A percentile compares a stretch with the other conserved stretches of the same genome.
phyloP scores from a whole-genome alignment of 2,113 vertebrate genomes.

The Nycticryphes semicollaris region DNA sequence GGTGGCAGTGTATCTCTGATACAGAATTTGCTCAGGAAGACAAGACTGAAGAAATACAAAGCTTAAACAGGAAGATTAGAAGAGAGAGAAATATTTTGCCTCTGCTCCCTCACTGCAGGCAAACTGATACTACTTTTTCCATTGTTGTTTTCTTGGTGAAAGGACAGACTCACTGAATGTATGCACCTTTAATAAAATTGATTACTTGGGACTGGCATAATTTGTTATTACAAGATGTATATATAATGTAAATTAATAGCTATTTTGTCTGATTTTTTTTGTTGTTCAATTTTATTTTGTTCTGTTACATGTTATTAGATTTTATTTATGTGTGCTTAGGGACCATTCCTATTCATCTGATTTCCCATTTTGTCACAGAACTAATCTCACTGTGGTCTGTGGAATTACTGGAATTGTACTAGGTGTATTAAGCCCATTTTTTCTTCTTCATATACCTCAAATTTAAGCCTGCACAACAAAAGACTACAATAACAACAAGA shows the following conservation, averaged over 20 bases:
- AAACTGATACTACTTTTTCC: neutral
- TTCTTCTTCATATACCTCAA: neutral
- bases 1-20: neutral
- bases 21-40: neutral
- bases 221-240: neutral
- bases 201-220: neutral
- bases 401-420: neutral
- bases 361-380: neutral
- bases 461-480: neutral
- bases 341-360: neutral
- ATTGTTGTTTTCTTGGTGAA: neutral
- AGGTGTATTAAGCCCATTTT: neutral
- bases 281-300: neutral
- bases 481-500: neutral
- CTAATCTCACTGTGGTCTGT: neutral
- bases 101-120: neutral
- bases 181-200: neutral
- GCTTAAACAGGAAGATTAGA: neutral
- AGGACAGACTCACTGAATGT: neutral
- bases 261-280: neutral
- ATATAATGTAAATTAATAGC: neutral
- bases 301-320: neutral
- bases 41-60: neutral
- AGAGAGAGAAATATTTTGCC: neutral
- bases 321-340: neutral